phyloP scores from a whole-genome alignment of 1,140 invertebrate species.

The Medauroidea extradentata region DNA sequence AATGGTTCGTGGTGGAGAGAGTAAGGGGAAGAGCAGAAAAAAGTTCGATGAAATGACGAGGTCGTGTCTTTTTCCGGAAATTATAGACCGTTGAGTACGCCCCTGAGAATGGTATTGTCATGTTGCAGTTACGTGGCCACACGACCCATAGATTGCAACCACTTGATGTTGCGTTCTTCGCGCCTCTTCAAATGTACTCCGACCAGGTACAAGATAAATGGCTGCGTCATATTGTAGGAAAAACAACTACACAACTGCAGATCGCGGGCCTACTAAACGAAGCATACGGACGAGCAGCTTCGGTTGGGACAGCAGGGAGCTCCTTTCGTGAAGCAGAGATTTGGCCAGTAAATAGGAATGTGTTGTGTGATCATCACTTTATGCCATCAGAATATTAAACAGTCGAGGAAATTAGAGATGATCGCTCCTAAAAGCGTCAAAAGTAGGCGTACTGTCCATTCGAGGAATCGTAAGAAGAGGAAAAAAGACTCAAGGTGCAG shows the following conservation, averaged over 20 bases:
- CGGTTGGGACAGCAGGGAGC: slow-evolving; percentile 37
- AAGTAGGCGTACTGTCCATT: too few species aligned
- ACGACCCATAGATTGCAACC: slow-evolving; percentile 40
- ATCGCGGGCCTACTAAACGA: slow-evolving; percentile 27
- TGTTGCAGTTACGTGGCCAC: slow-evolving; percentile 21
- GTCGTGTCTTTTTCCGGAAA: too few species aligned
- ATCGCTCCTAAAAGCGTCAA: too few species aligned
- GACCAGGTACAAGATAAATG: not conserved
- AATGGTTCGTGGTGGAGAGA: too few species aligned
- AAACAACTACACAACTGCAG: slow-evolving; percentile 26
- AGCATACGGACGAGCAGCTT: slow-evolving; percentile 37
- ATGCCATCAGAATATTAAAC: too few species aligned
- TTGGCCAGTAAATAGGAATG: slow-evolving; percentile 37
- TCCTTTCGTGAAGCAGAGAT: slow-evolving; percentile 38
- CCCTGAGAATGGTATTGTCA: slow-evolving; percentile 1
- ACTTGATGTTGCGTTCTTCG: slow-evolving; percentile 35
- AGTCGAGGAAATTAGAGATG: too few species aligned
- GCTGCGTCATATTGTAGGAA: slow-evolving; percentile 14
- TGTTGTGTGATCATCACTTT: too few species aligned
- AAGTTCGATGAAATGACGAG: too few species aligned
- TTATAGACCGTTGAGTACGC: not conserved
- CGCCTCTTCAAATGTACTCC: slow-evolving; percentile 28
- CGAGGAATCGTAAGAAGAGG: too few species aligned
- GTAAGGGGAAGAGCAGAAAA: too few species aligned
- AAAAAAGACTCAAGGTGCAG: too few species aligned